Base-by-base conservation (phyloP, 2,888 invertebrate genomes). In the Epirrita christyi region DNA sequence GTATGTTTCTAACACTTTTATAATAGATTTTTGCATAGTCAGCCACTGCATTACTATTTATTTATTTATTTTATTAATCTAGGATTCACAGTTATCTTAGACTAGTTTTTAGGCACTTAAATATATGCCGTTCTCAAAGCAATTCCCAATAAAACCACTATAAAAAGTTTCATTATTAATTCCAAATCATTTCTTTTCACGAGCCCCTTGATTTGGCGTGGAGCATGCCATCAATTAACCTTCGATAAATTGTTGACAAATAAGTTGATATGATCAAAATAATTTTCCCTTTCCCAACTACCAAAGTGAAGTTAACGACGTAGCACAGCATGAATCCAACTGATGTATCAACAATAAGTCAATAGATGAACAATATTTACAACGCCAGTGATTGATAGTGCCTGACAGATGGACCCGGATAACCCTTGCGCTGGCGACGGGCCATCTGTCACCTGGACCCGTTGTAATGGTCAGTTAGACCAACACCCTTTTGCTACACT, bases 381-480 rank as follows among this genome's bases (percentile, higher is more conserved):
- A 74, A 71, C 70, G 65, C 62, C 72, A 61, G 82, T 90, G 90
- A 91, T 91, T 85, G 88, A 91, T 91, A 79, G 85, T 85, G 73
- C 68, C 62, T 76, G 85, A 85, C 90, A 90, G 89, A 89, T 90
- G 88, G 63, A 66, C 73, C 72, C 76, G 71, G 75, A 75, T 80
- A 89, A 88, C 90, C 88, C 90, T 88, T 87, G 72, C 83, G 68
- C 71, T 59, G 69, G 57, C 59, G 61, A 67, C 66, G 72, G 75
- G 67, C 83, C 89, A 90, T 91, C 89, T 90, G 90, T 86, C 86
- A 74, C 66, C 51, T 66, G 52, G 70, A 55, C 63, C 67, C 69
- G 69, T 64, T 70, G 70, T 64, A 70, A 72, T 80, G 85, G 83
- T 83, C 83, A 86, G 65, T 70, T 68, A 71, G 63, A 71, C 66